phyloP scores from a whole-genome alignment of 1,140 invertebrate genomes.

The Pristionchus pacificus region DNA sequence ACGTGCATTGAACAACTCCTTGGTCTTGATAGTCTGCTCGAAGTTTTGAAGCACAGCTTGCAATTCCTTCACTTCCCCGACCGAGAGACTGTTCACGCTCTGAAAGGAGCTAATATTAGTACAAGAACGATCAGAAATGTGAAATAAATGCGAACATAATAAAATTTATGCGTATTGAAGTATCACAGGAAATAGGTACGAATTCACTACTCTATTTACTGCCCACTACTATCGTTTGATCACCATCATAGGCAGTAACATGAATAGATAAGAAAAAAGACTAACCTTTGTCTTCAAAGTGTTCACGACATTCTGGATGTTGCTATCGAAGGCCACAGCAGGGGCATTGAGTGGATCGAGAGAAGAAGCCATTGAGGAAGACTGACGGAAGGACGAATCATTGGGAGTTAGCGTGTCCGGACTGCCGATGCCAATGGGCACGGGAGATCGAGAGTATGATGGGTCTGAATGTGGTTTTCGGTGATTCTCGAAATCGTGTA shows the following conservation, averaged over 20 bases:
- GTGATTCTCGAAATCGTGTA: too few species aligned
- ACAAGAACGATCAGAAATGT: slow-evolving; percentile 7
- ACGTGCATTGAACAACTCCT: slow-evolving; percentile 20
- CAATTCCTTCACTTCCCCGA: slow-evolving; percentile 19
- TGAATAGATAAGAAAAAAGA: not conserved
- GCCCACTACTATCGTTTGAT: slow-evolving; percentile 19
- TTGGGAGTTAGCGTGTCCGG: not conserved
- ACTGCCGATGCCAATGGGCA: not conserved
- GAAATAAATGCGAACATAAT: too few species aligned
- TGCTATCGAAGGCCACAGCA: not conserved
- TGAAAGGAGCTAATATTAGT: slow-evolving; percentile 5
- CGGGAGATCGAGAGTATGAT: not conserved
- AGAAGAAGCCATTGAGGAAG: not conserved
- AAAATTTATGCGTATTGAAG: too few species aligned
- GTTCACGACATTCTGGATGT: not conserved
- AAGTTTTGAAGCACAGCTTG: slow-evolving; percentile 22
- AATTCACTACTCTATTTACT: too few species aligned
- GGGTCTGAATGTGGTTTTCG: too few species aligned
- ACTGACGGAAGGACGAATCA: not conserved
- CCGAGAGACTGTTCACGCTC: not conserved
- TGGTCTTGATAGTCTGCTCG: slow-evolving; percentile 24
- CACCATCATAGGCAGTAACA: slow-evolving; percentile 6
- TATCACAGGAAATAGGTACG: too few species aligned
- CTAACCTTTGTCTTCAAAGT: not conserved
- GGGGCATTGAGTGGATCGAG: not conserved